Base-by-base conservation (phyloP, 2,888 invertebrate species). In the Zonitis immaculata region DNA sequence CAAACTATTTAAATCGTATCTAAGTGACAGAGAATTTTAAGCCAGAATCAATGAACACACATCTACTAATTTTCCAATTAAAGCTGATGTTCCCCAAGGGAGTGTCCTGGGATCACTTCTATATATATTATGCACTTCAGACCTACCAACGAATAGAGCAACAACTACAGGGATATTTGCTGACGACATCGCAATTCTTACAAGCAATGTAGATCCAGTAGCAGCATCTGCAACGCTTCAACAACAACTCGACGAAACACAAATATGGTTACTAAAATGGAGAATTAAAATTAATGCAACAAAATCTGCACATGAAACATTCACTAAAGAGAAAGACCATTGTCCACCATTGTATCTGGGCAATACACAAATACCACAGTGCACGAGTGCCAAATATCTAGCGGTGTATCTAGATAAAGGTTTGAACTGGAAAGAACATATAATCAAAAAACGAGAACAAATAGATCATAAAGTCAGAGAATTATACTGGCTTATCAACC, bases 241-340 rank as follows among this genome's bases (percentile, higher is more conserved):
- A 28, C 2, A 2, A 11, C n/a, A 28, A 9, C 7, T 28, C 7
- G 5, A 28, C n/a, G n/a, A n/a, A 4, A 11, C 11, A 6, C 3
- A 28, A 28, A 11, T 1, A 28, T 28, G 28, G 11, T 7, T 28
- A n/a, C 28, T n/a, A 11, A 28, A 28, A n/a, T 51, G 52, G 52
- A 32, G 22, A 32, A 47, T 42, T 8, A 28, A 52, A 35, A 14
- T 47, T 4, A 52, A 52, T 22, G 30, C n/a, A 20, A 44, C 26
- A 1, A 46, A 42, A 42, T 32, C 27, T 1, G 6, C 16, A 2
- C 14, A 47, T 8, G 14, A 47, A 3, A 49, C 49, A 5, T 49
- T 49, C 14, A 49, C 16, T 9, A n/a, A 39, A 25, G 12, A 42
- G 2, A 12, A 16, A 18, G 6, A 7, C 7, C 22, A 12, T 1